phyloP scores from a whole-genome alignment of 2,888 invertebrate species.

The Megamerina dolium region DNA sequence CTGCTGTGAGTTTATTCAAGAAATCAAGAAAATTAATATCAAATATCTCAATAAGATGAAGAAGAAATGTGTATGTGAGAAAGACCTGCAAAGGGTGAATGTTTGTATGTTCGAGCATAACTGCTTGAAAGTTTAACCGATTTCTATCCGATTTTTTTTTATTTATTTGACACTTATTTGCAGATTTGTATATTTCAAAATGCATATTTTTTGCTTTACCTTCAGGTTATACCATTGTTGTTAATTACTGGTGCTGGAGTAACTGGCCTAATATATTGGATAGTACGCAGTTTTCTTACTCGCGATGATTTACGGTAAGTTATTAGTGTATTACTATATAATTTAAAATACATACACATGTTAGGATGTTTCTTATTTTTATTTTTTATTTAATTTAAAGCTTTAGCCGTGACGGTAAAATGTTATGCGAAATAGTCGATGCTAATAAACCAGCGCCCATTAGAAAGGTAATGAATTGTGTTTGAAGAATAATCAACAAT shows the following conservation, averaged over 20 bases:
- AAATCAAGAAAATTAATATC: no score
- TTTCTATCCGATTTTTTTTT: no score
- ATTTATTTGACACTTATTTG: no score
- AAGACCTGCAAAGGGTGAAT: no score
- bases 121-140: no score
- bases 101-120: no score
- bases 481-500: not conserved
- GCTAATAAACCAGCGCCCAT: not conserved
- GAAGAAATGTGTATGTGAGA: no score
- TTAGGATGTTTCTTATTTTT: not conserved
- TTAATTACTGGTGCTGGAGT: slow-evolving; percentile 15
- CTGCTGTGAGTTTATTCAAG: no score
- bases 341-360: no score
- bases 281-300: slow-evolving; percentile 19
- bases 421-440: slow-evolving; percentile 7
- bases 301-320: slow-evolving; percentile 35
- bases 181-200: not conserved
- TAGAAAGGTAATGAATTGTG: slow-evolving; percentile 20
- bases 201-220: not conserved
- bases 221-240: slow-evolving; percentile 30
- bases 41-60: no score
- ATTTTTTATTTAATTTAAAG: not conserved
- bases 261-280: slow-evolving; percentile 18
- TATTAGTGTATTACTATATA: not conserved
- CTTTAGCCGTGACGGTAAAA: slow-evolving; percentile 3